Percentiles rank a stretch among this genome's conserved stretches.
Evolutionary conservation across 1,140 invertebrate genomes (phyloP).

Genomic region (Holotrichia oblita): DNA sequence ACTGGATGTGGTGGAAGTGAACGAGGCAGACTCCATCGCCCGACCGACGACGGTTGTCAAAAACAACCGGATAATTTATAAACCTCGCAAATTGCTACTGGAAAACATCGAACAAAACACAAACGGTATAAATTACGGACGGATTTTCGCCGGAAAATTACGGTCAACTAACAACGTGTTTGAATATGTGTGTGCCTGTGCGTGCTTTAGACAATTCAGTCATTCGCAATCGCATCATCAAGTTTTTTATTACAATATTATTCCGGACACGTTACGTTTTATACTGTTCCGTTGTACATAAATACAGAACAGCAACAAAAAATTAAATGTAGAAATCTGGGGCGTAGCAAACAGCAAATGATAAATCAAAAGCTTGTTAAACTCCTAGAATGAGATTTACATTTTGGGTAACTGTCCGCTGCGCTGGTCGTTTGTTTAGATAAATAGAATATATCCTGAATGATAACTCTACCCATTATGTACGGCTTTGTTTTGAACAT

Average conservation of each 20-base stretch:
- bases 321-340: neutral
- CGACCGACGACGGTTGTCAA: constrained; percentile 11
- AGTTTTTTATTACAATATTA: constrained; percentile 20
- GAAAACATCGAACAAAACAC: constrained; percentile 30
- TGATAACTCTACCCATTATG: too few relatives aligned
- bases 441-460: too few relatives aligned
- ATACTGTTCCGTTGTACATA: neutral
- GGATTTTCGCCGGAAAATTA: constrained; percentile 20
- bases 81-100: constrained; percentile 33
- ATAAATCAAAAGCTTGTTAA: constrained; percentile 16
- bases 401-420: too few relatives aligned
- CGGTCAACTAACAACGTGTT: constrained; percentile 14
- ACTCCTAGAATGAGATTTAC: neutral
- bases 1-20: neutral
- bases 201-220: constrained; percentile 13
- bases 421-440: too few relatives aligned
- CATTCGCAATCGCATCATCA: constrained; percentile 11
- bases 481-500: too few relatives aligned
- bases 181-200: neutral
- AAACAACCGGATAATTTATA: constrained; percentile 34
- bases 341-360: neutral
- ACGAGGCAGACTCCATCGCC: neutral
- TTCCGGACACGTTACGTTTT: neutral
- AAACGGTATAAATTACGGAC: constrained; percentile 29
- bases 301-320: neutral